Conservation (phyloP, 2,888 invertebrate genomes). For the Galerucella pusilla region DNA sequence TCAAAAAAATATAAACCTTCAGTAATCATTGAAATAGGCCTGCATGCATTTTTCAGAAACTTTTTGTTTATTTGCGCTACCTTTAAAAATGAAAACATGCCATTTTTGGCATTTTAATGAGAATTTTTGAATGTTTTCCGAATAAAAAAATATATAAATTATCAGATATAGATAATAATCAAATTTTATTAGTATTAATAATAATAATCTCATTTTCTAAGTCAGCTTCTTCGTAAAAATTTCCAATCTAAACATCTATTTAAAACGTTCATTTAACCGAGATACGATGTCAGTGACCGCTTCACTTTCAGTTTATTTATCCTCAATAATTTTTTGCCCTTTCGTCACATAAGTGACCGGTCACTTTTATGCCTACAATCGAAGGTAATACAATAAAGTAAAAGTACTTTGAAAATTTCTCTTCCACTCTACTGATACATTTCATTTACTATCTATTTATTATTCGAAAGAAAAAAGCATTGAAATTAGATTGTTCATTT, state of each 20-base stretch:
- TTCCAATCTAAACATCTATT: not conserved
- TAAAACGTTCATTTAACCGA: not conserved
- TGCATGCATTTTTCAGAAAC: too few species aligned
- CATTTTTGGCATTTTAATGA: too few species aligned
- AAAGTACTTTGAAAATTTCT: slow-evolving; percentile 34
- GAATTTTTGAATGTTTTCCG: too few species aligned
- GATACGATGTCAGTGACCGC: slow-evolving; percentile 19
- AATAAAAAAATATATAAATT: too few species aligned
- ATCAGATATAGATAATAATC: not conserved
- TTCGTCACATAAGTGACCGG: slow-evolving; percentile 20
- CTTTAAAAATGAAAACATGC: too few species aligned
- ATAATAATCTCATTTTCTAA: not conserved
- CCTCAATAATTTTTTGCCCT: slow-evolving; percentile 26
- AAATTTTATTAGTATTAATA: not conserved
- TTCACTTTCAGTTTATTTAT: slow-evolving; percentile 24
- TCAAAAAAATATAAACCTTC: too few species aligned
- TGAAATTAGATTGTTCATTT: slow-evolving; percentile 23
- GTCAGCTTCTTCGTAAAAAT: not conserved
- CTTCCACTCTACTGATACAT: slow-evolving; percentile 28
- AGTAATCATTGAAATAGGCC: too few species aligned
- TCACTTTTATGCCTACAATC: slow-evolving; percentile 17
- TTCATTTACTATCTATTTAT: slow-evolving; percentile 31
- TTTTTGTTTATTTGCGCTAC: too few species aligned
- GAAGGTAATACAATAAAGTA: slow-evolving; percentile 29
- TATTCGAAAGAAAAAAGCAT: slow-evolving; percentile 11